Base-by-base conservation (phyloP, 2,888 invertebrate genomes). In the Patella depressa region DNA sequence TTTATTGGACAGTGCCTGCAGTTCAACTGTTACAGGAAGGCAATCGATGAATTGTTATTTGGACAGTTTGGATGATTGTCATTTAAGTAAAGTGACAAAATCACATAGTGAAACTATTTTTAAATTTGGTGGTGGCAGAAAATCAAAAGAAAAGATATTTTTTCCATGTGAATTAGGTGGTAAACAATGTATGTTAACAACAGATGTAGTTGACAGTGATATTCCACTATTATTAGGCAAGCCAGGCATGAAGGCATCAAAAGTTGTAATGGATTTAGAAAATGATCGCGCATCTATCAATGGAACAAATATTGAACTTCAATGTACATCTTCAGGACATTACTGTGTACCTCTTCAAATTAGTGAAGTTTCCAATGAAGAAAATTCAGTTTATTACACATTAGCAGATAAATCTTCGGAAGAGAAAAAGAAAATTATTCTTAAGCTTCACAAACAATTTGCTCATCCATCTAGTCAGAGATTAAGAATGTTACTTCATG, bases 141-240 rank as follows among this genome's bases (percentile, higher is more conserved):
- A 76, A 55, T 74, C 76, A 17, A 15, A 34, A n/a, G n/a, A 78
- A 59, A 75, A 76, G 19, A 76, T 75, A n/a, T 65, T 15, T 3
- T 19, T 80, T 24, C 80, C 78, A n/a, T 76, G 71, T 17, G 24
- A 54, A n/a, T 69, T 80, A 34, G 78, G 74, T 1, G 24, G 24
- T 15, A 75, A 57, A 11, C 71, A 57, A 70, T 78, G 76, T 53
- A 29, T 70, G 19, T 73, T 74, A 19, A 71, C 73, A 29, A 74
- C 73, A 45, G 80, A 78, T 59, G 76, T 80, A 1, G 78, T 78
- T 2, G 57, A 74, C 54, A 71, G 69, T 15, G 76, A 80, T 24
- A 57, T 80, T n/a, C 80, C 76, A n/a, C 54, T 80, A 5, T 71
- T 78, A 24, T 54, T 80, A 14, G 78, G 79, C 69, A 79, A 75